A percentile compares a stretch with the other conserved stretches of the same genome.
phyloP scores from a whole-genome alignment of 2,888 invertebrate genomes.

The Graphium colonna region DNA sequence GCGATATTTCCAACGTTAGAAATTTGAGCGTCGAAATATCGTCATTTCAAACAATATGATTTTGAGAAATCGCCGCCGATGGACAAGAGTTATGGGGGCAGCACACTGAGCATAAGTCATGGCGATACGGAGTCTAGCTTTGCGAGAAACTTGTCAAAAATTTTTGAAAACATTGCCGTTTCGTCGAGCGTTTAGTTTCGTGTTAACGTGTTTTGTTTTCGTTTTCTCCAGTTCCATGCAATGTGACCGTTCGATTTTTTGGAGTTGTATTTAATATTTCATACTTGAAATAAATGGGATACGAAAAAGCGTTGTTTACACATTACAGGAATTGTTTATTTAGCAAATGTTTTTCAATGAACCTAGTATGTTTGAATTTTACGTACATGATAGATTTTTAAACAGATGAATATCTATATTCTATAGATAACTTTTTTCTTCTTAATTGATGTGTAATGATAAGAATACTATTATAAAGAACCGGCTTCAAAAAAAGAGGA shows the following conservation, averaged over 20 bases:
- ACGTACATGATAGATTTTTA: no score
- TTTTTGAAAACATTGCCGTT: neutral
- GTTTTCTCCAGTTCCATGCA: neutral
- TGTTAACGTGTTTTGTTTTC: neutral
- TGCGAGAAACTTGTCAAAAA: neutral
- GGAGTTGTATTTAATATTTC: no score
- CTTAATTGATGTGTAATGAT: no score
- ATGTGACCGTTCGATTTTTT: neutral
- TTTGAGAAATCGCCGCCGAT: constrained; percentile 16
- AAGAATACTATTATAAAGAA: no score
- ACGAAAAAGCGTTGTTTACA: no score
- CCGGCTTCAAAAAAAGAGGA: no score
- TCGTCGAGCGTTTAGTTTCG: neutral
- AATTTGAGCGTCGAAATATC: constrained; percentile 6
- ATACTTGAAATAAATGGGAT: no score
- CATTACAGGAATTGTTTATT: no score
- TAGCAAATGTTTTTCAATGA: no score
- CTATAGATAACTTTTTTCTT: no score
- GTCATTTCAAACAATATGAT: constrained; percentile 17
- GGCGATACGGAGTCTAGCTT: neutral
- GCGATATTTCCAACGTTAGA: constrained; percentile 3
- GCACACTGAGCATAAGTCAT: constrained; percentile 17
- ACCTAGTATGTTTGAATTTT: no score
- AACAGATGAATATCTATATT: no score
- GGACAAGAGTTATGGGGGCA: constrained; percentile 13